A percentile compares a stretch with the other conserved stretches of the same genome.
phyloP scores from a whole-genome alignment of 92 coral and sea anemone genomes.

The Phenganax subtilis region DNA sequence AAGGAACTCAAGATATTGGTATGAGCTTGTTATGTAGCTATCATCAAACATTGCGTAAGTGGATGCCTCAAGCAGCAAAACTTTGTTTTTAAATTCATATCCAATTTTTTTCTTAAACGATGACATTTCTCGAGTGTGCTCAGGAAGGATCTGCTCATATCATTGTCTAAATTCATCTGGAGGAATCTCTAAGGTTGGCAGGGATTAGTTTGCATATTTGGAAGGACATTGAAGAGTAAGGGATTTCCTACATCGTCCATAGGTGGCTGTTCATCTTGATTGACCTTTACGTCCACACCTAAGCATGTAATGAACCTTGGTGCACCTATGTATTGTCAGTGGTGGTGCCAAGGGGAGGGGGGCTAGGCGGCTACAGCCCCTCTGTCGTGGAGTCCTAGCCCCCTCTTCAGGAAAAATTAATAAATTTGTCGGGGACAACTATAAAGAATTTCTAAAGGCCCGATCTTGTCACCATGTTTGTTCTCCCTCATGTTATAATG shows the following conservation, averaged over 20 bases:
- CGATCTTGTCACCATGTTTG: too few species aligned
- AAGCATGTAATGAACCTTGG: slow-evolving; percentile 67
- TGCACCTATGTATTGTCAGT: slow-evolving; percentile 56
- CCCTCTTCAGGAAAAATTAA: too few species aligned
- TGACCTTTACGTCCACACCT: slow-evolving; percentile 63
- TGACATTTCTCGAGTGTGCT: slow-evolving; percentile 40
- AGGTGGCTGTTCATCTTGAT: neutral
- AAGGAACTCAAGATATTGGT: slow-evolving; percentile 89
- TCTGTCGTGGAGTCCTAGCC: too few species aligned
- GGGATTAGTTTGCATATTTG: slow-evolving; percentile 19
- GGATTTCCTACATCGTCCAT: neutral
- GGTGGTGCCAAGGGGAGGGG: too few species aligned
- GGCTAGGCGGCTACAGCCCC: too few species aligned
- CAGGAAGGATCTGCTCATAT: neutral
- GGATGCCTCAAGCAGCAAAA: slow-evolving; percentile 70
- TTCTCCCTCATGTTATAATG: too few species aligned
- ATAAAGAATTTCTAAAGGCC: too few species aligned
- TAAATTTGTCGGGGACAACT: too few species aligned
- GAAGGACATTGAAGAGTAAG: neutral
- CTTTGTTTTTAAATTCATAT: slow-evolving; percentile 61
- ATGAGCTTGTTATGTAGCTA: slow-evolving; percentile 69
- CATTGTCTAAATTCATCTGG: slow-evolving; percentile 8
- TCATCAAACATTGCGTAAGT: slow-evolving; percentile 76
- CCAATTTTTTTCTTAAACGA: slow-evolving; percentile 59
- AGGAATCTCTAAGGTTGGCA: slow-evolving; percentile 29